phyloP scores from a whole-genome alignment of 1,140 invertebrate genomes.

The Eriosoma lanigerum region DNA sequence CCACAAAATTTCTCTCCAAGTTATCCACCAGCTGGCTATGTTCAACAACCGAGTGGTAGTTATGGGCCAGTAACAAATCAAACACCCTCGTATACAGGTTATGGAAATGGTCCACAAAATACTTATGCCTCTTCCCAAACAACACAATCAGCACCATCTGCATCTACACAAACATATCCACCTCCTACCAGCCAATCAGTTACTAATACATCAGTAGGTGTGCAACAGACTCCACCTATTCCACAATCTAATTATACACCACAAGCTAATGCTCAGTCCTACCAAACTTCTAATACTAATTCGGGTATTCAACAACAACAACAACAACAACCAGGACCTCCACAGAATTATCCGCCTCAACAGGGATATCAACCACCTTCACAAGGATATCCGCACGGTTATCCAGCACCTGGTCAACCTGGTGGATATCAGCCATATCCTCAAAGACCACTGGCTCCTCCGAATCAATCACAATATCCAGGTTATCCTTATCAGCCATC shows the following conservation, averaged over 20 bases:
- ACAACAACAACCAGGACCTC: conserved; percentile 26
- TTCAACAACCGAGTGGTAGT: conserved; percentile 40
- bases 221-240: conserved; percentile 13
- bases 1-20: conserved; percentile 30
- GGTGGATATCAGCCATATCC: conserved; percentile 40
- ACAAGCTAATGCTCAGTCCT: conserved; percentile 28
- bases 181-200: conserved; percentile 30
- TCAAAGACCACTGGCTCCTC: conserved; percentile 41
- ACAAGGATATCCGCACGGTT: conserved; percentile 37
- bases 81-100: conserved; percentile 40
- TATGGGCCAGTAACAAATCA: conserved; percentile 39
- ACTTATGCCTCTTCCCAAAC: conserved; percentile 53
- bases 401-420: conserved; percentile 28
- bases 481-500: conserved; percentile 37
- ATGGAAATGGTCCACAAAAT: conserved; percentile 52
- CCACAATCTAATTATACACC: conserved; percentile 27
- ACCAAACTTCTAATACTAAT: conserved; percentile 32
- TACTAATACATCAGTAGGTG: conserved; percentile 26
- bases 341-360: conserved; percentile 33
- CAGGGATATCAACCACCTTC: conserved; percentile 30
- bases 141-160: conserved; percentile 53
- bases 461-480: conserved; percentile 36
- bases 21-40: conserved; percentile 39
- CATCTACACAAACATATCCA: conserved; percentile 53
- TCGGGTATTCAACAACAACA: conserved; percentile 1